Percentiles rank a stretch among this genome's conserved stretches.
Conservation (phyloP, 2,888 invertebrate genomes). For the Thereva nobilitata region DNA sequence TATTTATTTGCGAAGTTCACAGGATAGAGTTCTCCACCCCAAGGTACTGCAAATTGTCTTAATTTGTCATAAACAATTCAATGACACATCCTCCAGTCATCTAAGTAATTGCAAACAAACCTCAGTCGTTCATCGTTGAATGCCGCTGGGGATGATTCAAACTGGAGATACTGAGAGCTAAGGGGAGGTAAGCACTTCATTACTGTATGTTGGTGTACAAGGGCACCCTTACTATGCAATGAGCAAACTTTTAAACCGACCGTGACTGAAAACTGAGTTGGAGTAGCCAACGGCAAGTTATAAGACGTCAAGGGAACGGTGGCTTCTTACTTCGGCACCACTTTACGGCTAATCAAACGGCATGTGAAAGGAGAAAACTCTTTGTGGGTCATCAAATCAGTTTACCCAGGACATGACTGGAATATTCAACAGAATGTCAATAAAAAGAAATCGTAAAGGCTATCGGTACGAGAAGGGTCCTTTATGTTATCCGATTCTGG, state of each 20-base stretch:
- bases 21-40: no score
- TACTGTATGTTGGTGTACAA: constrained; percentile 8
- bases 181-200: constrained; percentile 31
- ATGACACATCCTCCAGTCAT: no score
- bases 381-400: constrained; percentile 42
- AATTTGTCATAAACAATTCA: no score
- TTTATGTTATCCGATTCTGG: constrained; percentile 9
- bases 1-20: no score
- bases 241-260: constrained; percentile 27
- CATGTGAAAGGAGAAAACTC: constrained; percentile 34
- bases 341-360: constrained; percentile 36
- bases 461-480: constrained; percentile 13
- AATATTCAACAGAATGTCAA: constrained; percentile 40
- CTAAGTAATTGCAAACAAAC: not conserved
- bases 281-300: not conserved
- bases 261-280: constrained; percentile 12
- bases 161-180: constrained; percentile 1
- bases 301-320: not conserved
- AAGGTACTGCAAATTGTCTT: no score
- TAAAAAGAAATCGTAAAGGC: constrained; percentile 24
- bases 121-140: constrained; percentile 9
- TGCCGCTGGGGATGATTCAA: constrained; percentile 8
- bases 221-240: not conserved
- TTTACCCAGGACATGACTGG: constrained; percentile 39
- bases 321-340: not conserved